Conservation (phyloP, 2,888 invertebrate species). For the Notodonta ziczac region DNA sequence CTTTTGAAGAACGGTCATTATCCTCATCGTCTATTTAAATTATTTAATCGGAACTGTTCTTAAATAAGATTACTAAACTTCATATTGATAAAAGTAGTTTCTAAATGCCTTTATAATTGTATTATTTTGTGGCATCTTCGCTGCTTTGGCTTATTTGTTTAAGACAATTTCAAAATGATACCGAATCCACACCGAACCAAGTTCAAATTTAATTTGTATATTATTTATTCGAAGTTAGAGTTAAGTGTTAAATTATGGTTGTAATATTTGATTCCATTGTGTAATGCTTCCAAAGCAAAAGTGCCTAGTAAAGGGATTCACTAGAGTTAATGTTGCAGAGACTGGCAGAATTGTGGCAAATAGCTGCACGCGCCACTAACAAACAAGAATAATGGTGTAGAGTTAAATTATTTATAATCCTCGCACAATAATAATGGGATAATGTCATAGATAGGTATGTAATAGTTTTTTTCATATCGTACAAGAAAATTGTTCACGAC, state of each 20-base stretch:
- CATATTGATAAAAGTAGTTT: not conserved
- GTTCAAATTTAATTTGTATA: slow-evolving; percentile 34
- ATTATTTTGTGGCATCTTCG: not conserved
- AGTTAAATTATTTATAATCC: not conserved
- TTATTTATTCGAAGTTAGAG: slow-evolving; percentile 32
- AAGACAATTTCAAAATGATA: slow-evolving; percentile 5
- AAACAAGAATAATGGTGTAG: no score
- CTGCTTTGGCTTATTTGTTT: slow-evolving; percentile 2
- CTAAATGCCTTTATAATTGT: not conserved
- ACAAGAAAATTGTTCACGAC: no score
- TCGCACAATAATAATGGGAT: no score
- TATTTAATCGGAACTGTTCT: not conserved
- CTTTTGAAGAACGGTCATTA: no score
- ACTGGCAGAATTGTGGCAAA: no score
- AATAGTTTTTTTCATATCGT: no score
- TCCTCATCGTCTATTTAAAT: no score
- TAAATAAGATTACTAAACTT: not conserved
- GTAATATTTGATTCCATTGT: slow-evolving; percentile 30
- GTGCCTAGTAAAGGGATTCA: slow-evolving; percentile 41
- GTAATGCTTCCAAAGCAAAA: slow-evolving; percentile 46
- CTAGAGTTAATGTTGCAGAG: slow-evolving; percentile 1
- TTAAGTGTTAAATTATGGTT: slow-evolving; percentile 46
- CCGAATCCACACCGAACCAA: slow-evolving; percentile 17
- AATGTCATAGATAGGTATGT: no score
- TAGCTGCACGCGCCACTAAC: no score